phyloP scores from a whole-genome alignment of 2,888 invertebrate genomes.

The Tromatobia lineatoria region DNA sequence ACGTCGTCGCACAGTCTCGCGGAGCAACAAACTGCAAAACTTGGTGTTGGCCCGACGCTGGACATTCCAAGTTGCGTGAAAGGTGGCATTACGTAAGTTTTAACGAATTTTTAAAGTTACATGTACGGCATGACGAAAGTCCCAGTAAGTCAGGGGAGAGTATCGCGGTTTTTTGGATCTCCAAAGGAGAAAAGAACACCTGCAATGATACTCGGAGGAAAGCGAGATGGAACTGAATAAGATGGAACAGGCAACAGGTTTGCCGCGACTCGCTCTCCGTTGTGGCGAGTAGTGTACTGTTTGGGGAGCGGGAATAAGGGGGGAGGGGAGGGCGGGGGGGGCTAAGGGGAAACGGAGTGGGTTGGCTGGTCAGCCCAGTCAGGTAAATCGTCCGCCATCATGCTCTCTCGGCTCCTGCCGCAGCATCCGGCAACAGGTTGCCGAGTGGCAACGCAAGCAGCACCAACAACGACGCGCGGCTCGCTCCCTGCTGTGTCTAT shows the following conservation, averaged over 20 bases:
- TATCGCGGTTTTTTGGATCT: background rate
- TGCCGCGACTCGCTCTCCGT: slow-evolving; percentile 60
- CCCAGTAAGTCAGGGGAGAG: background rate
- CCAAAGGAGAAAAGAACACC: slow-evolving; percentile 57
- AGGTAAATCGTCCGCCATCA: slow-evolving; percentile 78
- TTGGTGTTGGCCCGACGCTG: background rate
- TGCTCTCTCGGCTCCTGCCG: slow-evolving; percentile 59
- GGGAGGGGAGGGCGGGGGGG: no score
- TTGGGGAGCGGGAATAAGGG: background rate
- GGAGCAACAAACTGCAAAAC: background rate
- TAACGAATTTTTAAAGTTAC: background rate
- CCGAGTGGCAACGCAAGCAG: slow-evolving; percentile 29
- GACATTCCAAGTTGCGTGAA: slow-evolving; percentile 11
- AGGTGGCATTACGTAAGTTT: background rate
- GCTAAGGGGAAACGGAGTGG: slow-evolving; percentile 24
- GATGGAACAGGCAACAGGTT: slow-evolving; percentile 77
- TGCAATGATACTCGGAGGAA: slow-evolving; percentile 60
- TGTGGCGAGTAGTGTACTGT: background rate
- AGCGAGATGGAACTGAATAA: slow-evolving; percentile 76
- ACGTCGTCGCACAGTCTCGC: background rate
- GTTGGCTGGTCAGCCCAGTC: slow-evolving; percentile 69
- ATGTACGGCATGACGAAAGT: background rate
- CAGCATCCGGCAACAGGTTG: slow-evolving; percentile 78
- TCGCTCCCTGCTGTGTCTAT: slow-evolving; percentile 4
- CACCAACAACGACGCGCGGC: background rate